Evolutionary conservation across 2,888 invertebrate species (phyloP), one percentile per base, ranked within the genome.

Genomic region (Caenorhabditis sp.): DNA sequence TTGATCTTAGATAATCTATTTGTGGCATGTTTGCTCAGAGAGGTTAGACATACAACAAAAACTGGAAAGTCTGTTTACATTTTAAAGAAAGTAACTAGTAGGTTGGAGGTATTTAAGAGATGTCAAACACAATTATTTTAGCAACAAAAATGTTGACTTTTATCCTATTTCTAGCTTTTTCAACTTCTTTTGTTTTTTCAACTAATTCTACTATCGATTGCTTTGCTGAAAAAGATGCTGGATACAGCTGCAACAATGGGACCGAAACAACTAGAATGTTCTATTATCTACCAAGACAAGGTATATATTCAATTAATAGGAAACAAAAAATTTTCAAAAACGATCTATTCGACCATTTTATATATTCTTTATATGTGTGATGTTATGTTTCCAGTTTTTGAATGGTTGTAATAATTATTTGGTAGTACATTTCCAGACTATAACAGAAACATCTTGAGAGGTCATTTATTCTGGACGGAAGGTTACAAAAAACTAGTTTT

Each of bases 201-300:
- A 7, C 20, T 10, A 27, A 58, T 58, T 27, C 57, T 12, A n/a
- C 57, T 8, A 38, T 56, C n/a, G 56, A 59, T 59, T 59, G 49
- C 43, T 59, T 59, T 59, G 59, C 38, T 49, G 59, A 59, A 49
- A 50, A 65, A 23, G 72, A 72, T 59, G 27, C 65, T 23, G 72
- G 72, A 36, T 53, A 10, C 10, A 53, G 61, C 1, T 72, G 72
- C 59, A 25, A n/a, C n/a, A n/a, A 64, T 26, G 62, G 65, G 49
- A 68, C 60, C 50, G 23, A 17, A 20, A 59, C 52, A 21, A 27
- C 67, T 17, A 67, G 72, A 20, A 67, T 68, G 72, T 72, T 68
- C 58, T 72, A 72, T 36, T 72, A 68, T 56, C 62, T 68, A 25
- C 68, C 72, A 49, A 36, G 72, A 23, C 61, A 67, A n/a, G 43